Evolutionary conservation across 2,888 invertebrate species (phyloP), one percentile per base, ranked within the genome.

Genomic region (Lissocephala sabroskyi): DNA sequence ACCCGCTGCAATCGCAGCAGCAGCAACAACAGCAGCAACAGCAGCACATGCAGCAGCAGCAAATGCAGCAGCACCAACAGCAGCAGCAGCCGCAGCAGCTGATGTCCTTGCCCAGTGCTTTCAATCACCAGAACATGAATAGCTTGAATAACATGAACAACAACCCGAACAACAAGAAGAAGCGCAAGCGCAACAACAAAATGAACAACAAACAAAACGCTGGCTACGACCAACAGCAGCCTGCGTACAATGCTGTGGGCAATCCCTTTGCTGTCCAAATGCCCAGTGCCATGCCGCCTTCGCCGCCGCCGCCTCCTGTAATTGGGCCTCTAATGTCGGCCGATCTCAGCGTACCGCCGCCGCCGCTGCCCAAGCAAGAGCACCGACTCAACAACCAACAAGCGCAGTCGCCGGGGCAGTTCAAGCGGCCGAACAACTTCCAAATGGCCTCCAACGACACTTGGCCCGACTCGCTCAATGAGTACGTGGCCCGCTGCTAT

Each of bases 401-500:
- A 36, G 9, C 18, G 1, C 43, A 47, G 33, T 0, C 13, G 35
- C 10, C 17, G 7, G 3, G 14, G 9, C 4, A 14, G 2, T 79
- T 79, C 26, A 83, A 83, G 48, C 81, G 82, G 63, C 77, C 85
- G 19, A 82, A 84, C 66, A 79, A 82, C 14, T 85, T 86, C 45
- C 85, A 86, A 60, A 88, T 70, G 68, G 52, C 87, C 70, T 87
- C 90, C 3, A 87, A 89, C 9, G 91, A 90, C 62, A 88, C 90
- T 41, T 94, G 93, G 93, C 93, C 94, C 1, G 90, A 92, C 57
- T 90, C 91, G 62, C 85, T 93, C 39, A 92, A 92, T 82, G 90
- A 92, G 68, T 98, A 97, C 85, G 96, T 98, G 11, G 92, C 93
- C 78, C 90, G 94, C 59, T 96, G 97, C 79, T 98, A 97, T 86